These are phyloP conservation scores for Cyphomyrus plagiostoma DNA, from an alignment of 2,113 vertebrate genomes.

Conservation along the genomic window DNA sequence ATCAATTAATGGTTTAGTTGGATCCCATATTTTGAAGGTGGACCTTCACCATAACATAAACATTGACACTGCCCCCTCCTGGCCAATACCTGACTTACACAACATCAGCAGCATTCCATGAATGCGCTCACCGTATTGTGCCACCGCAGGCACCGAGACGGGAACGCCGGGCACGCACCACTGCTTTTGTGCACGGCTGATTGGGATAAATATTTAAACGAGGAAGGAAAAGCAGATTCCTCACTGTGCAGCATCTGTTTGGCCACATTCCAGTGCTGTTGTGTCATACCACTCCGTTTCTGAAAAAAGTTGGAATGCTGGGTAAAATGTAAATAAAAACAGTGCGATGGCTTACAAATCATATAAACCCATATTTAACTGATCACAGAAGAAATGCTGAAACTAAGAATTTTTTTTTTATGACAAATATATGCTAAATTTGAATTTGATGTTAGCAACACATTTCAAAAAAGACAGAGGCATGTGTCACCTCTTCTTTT, in stretches of 20 bases:
- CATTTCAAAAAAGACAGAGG: background rate
- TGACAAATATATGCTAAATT: background rate
- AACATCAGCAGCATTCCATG: background rate
- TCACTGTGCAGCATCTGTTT: conserved; percentile 30
- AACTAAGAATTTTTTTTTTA: background rate
- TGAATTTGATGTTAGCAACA: background rate
- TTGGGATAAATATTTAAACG: conserved; percentile 24
- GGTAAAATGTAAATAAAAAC: background rate
- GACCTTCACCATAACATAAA: background rate
- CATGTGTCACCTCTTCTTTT: background rate
- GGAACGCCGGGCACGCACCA: background rate
- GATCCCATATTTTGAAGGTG: background rate
- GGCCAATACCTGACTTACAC: background rate
- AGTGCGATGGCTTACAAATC: background rate
- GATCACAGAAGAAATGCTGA: background rate
- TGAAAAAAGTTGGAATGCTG: background rate
- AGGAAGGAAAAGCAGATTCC: background rate
- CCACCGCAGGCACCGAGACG: background rate
- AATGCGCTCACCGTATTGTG: background rate
- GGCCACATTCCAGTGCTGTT: background rate
- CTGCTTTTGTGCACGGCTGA: background rate
- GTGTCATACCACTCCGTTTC: background rate
- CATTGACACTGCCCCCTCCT: background rate
- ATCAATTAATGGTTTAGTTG: background rate
- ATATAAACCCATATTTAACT: background rate